Conservation (phyloP, 1,140 invertebrate genomes). For the Charaxes varanes region DNA sequence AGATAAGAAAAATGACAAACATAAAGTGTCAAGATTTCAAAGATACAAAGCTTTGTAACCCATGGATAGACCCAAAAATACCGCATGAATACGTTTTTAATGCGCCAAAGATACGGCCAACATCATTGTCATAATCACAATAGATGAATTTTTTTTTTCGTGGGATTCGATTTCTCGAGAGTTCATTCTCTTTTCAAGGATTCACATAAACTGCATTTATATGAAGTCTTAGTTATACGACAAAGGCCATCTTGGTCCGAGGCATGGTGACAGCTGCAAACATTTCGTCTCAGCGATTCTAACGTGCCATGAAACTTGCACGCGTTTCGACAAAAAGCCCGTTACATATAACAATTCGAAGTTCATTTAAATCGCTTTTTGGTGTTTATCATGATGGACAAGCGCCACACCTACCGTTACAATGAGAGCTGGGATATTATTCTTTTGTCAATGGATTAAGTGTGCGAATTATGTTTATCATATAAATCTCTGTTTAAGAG, state of each 20-base stretch:
- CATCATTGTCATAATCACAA: constrained; percentile 54
- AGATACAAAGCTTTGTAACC: constrained; percentile 49
- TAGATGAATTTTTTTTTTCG: constrained; percentile 51
- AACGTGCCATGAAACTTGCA: constrained; percentile 57
- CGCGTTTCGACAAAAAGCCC: constrained; percentile 50
- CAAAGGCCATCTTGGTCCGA: constrained; percentile 59
- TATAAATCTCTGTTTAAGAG: too few species aligned
- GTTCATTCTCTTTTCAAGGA: constrained; percentile 55
- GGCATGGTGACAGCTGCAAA: constrained; percentile 61
- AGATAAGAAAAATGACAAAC: constrained; percentile 33
- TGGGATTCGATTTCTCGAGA: constrained; percentile 55
- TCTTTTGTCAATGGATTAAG: too few species aligned
- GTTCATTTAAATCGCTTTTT: constrained; percentile 49
- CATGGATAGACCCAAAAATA: constrained; percentile 51
- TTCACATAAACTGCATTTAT: constrained; percentile 70
- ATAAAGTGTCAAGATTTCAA: constrained; percentile 55
- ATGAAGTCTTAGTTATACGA: constrained; percentile 64
- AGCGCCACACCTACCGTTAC: constrained; percentile 57
- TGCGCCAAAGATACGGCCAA: constrained; percentile 68
- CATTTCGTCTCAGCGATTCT: constrained; percentile 40
- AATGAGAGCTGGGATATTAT: too few species aligned
- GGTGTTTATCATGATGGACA: constrained; percentile 33
- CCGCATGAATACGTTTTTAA: constrained; percentile 72
- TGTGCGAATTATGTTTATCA: too few species aligned
- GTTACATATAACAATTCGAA: constrained; percentile 54